Conservation (phyloP, 2,888 invertebrate genomes). For the Eugnorisma glareosa region DNA sequence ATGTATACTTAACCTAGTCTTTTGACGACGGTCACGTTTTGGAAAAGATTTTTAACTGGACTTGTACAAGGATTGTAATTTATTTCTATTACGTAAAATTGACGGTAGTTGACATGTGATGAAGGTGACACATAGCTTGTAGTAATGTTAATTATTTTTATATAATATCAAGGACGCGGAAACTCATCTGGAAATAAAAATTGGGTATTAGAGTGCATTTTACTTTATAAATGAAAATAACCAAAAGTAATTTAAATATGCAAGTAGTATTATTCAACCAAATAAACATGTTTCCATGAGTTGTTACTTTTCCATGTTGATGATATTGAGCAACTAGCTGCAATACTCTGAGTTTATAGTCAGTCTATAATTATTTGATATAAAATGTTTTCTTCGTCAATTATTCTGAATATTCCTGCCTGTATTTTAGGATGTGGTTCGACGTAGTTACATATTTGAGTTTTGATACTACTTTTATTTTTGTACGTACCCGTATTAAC, state of each 20-base stretch:
- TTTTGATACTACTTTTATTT: constrained; percentile 55
- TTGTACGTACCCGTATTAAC: constrained; percentile 49
- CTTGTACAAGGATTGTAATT: background rate
- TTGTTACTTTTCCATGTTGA: constrained; percentile 33
- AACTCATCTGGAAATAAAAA: constrained; percentile 26
- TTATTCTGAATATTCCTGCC: constrained; percentile 35
- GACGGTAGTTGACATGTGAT: background rate
- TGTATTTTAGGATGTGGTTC: constrained; percentile 33
- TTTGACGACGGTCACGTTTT: constrained; percentile 26
- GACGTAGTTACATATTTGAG: constrained; percentile 44
- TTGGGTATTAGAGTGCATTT: constrained; percentile 47
- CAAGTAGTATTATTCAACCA: constrained; percentile 58
- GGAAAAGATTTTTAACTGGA: constrained; percentile 24
- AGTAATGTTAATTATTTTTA: constrained; percentile 13
- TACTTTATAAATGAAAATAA: constrained; percentile 30
- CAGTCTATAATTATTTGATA: constrained; percentile 6
- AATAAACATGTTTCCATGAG: constrained; percentile 40
- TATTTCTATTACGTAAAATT: constrained; percentile 1
- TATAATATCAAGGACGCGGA: constrained; percentile 18
- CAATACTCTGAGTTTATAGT: constrained; percentile 15
- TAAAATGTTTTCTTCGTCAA: constrained; percentile 16
- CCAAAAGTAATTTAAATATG: constrained; percentile 52
- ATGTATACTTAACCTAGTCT: background rate
- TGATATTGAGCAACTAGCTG: constrained; percentile 20
- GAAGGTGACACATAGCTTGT: background rate